Percentiles rank a stretch among this genome's conserved stretches.
phyloP scores from a whole-genome alignment of 2,113 vertebrate species.

The Psittacus erithacus region DNA sequence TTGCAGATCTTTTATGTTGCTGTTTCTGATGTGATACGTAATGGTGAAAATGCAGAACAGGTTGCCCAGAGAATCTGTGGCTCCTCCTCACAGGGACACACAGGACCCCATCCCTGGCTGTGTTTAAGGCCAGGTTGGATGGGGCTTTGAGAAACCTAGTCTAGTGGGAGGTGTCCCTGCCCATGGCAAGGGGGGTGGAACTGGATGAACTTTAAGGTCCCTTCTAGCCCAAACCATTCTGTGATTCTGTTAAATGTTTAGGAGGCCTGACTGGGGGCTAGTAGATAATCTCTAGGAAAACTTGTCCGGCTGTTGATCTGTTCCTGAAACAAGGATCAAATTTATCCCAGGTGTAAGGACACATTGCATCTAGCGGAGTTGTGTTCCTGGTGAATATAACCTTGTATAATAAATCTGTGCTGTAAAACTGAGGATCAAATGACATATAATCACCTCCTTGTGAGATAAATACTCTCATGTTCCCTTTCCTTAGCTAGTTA shows the following conservation, averaged over 20 bases:
- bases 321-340: background rate
- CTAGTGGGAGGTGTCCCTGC: background rate
- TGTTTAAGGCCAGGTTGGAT: background rate
- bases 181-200: background rate
- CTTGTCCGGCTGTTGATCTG: fast-evolving
- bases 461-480: background rate
- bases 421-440: background rate
- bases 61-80: background rate
- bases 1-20: background rate
- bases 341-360: background rate
- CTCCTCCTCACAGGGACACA: background rate
- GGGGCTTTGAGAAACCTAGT: background rate
- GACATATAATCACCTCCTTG: background rate
- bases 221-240: background rate
- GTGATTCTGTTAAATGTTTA: background rate
- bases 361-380: fast-evolving
- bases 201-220: background rate
- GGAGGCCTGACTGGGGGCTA: background rate
- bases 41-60: background rate
- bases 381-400: background rate
- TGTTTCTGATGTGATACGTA: background rate
- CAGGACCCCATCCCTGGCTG: background rate
- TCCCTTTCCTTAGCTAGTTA: background rate
- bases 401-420: background rate
- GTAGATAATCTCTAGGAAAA: background rate